A percentile compares a stretch with the other conserved stretches of the same genome.
These are phyloP conservation scores for Vidua chalybeata DNA, from an alignment of 2,113 vertebrate species.

Conservation along the genomic window DNA sequence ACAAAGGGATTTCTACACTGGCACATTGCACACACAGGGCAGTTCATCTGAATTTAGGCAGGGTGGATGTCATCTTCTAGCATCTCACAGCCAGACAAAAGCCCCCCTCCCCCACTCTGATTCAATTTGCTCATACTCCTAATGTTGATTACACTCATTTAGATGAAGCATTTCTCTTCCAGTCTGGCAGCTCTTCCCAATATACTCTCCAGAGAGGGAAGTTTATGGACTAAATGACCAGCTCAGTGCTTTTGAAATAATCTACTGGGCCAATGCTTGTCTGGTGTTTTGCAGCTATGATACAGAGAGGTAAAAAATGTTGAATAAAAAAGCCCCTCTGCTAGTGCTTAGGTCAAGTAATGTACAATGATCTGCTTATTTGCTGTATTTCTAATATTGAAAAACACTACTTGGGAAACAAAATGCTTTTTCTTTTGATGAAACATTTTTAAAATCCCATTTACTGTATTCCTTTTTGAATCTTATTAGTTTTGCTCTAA, in stretches of 20 bases:
- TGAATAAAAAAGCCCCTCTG: not conserved
- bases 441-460: not conserved
- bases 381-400: not conserved
- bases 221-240: not conserved
- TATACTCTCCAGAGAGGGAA: not conserved
- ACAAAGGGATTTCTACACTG: not conserved
- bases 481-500: not conserved
- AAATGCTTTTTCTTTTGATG: not conserved
- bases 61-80: not conserved
- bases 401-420: not conserved
- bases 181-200: not conserved
- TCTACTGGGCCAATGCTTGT: not conserved
- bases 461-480: not conserved
- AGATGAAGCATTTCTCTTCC: not conserved
- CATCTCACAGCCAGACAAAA: not conserved
- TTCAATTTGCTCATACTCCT: not conserved
- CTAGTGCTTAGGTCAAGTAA: not conserved
- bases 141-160: not conserved
- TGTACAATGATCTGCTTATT: not conserved
- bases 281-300: not conserved
- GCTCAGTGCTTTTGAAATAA: not conserved
- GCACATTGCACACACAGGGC: rapidly evolving
- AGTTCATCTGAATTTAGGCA: not conserved
- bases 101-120: not conserved
- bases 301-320: not conserved